Base-by-base conservation (phyloP, 2,113 vertebrate genomes). In the Melanerpes formicivorus region DNA sequence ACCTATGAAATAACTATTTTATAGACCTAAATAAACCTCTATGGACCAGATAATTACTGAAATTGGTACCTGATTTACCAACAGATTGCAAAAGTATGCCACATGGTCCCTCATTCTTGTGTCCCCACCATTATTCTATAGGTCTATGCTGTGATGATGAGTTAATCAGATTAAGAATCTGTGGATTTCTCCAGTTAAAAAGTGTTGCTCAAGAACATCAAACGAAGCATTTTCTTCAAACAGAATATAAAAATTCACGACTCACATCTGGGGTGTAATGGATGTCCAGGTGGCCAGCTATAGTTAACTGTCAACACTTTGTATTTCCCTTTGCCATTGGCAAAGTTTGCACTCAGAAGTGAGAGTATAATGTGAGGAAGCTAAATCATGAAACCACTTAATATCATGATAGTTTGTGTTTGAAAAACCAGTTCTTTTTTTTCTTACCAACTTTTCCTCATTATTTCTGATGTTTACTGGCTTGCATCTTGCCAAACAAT, bases 251-350 rank as follows among this genome's bases (percentile, higher is more conserved):
- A 81, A 91, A 93, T 88, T 88, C 88, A 94, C 93, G 82, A 63
- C 93, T 94, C 95, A 94, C 95, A 96, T 95, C 91, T 95, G 95
- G 93, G 91, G 92, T 96, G 93, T 96, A 95, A 96, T 92, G 89
- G 92, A 65, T 80, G 87, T 89, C 91, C 94, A 96, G 95, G 91
- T 96, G 91, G 92, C 93, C 91, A 94, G 90, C 72, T 95, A 93
- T 83, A 94, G 93, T 91, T 92, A 94, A 93, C 93, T 96, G 95
- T 96, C 94, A 96, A 96, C 94, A 95, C 94, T 94, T 96, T 91
- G 75, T 52, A 92, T 95, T 95, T 96, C 79, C 95, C 94, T 95
- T 96, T 96, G 93, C 95, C 92, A 92, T 96, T 37, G 80, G 94
- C 96, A 93, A 95, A 95, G 91, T 96, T 96, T 96, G 87, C 96